Evolutionary conservation across 2,113 vertebrate genomes (phyloP), one percentile per base, ranked within the genome.

Genomic region (Opisthocomus hoazin): DNA sequence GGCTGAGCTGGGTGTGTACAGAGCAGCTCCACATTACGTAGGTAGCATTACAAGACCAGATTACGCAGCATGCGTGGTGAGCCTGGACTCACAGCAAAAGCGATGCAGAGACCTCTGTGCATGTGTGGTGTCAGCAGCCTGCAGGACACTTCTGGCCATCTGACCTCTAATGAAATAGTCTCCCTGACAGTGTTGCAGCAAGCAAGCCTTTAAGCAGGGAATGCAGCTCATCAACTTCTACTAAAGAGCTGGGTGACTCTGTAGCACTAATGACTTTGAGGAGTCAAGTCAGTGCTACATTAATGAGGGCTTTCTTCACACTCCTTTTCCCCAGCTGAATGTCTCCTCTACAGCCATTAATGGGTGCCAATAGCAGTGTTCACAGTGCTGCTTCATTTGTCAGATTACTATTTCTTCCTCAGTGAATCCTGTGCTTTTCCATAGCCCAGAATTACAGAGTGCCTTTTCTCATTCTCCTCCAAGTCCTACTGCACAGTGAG

Each of bases 291-390:
- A 94, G 65, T 82, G 73, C 56, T 84, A 87, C 51, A 17, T 87
- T 91, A 94, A 94, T 87, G 69, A 91, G 53, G 21, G 61, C 75
- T 96, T 96, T 89, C 80, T 94, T 95, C 80, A 84, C 56, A 64
- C 70, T 84, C 61, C 24, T 90, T 89, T 97, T 94, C 64, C 69
- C 36, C 53, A 89, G 65, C 3, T 75, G 87, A 95, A 92, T 45
- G 48, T 68, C 80, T 96, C 77, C 57, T 82, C 80, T 89, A 66
- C 0, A 6, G 53, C 60, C 89, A 68, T 91, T 94, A 94, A 87
- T 81, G 84, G 57, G 22, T 89, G 89, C 46, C 71, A 94, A 81
- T 76, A 64, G n/a, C 75, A 82, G 65, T 37, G 56, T 68, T 93
- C 89, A 92, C 37, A 68, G 89, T 45, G 60, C 76, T 93, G 87